These are phyloP conservation scores for Eurytoma adleriae DNA, from an alignment of 2,888 invertebrate species.

Conservation along the genomic window DNA sequence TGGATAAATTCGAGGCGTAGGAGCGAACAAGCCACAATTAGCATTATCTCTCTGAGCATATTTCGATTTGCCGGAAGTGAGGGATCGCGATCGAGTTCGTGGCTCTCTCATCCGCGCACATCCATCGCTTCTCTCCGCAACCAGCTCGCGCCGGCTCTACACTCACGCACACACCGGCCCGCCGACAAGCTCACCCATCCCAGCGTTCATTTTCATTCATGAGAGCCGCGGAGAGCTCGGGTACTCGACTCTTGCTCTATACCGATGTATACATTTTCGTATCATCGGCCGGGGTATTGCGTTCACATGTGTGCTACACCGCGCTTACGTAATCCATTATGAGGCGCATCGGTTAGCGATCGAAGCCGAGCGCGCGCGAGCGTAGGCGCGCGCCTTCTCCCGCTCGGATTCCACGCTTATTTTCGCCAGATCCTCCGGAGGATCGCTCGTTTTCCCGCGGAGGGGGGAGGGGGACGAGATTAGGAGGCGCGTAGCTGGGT, in stretches of 20 bases:
- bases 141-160: conserved; percentile 5
- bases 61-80: not conserved
- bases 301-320: conserved; percentile 20
- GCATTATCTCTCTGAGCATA: not conserved
- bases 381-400: not conserved
- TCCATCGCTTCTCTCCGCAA: not conserved
- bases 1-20: not conserved
- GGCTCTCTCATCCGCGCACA: conserved; percentile 5
- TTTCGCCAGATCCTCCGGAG: not conserved
- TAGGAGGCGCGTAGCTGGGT: conserved; percentile 7
- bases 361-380: not conserved
- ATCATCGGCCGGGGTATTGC: conserved; percentile 18
- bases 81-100: not conserved
- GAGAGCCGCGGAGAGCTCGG: conserved; percentile 3
- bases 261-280: conserved; percentile 15
- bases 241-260: too few relatives aligned
- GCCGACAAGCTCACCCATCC: not conserved
- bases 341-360: conserved; percentile 6
- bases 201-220: conserved; percentile 39
- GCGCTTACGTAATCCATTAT: conserved; percentile 44
- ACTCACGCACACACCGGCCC: not conserved
- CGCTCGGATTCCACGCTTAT: not conserved
- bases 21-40: conserved; percentile 3
- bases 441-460: too few relatives aligned
- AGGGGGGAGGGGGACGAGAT: too few relatives aligned